Conservation (phyloP, 2,888 invertebrate species). For the Oasisia sp. region DNA sequence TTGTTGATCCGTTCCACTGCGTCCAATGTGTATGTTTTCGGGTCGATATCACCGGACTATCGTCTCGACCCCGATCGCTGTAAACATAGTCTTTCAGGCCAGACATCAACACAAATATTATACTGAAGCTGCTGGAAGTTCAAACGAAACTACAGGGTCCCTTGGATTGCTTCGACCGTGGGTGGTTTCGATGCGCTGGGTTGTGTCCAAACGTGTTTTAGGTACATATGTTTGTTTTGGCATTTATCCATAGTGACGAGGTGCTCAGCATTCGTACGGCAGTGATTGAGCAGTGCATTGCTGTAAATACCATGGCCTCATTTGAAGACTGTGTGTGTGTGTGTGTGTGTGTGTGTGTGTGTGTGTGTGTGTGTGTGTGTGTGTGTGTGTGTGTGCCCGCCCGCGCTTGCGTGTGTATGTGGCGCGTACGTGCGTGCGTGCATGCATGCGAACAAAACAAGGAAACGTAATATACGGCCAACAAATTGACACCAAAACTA, state of each 20-base stretch:
- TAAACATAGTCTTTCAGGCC: background rate
- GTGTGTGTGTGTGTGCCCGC: too few species aligned
- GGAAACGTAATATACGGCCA: too few species aligned
- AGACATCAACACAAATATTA: background rate
- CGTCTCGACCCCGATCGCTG: background rate
- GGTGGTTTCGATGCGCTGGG: background rate
- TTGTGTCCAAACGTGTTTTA: background rate
- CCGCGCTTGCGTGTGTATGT: background rate
- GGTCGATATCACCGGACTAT: background rate
- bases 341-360: background rate
- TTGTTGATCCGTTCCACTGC: background rate
- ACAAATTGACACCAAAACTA: too few species aligned
- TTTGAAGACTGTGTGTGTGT: too few species aligned
- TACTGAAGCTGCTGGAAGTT: background rate
- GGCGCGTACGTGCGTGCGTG: background rate
- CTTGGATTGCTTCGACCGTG: background rate
- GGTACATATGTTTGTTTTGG: background rate
- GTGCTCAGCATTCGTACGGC: background rate
- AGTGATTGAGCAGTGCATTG: too few species aligned
- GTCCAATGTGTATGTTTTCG: background rate
- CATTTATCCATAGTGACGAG: background rate
- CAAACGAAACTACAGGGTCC: background rate
- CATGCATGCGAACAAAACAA: background rate
- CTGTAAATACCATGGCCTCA: too few species aligned
- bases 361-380: too few species aligned